These are phyloP conservation scores for Panopea generosa DNA, from an alignment of 2,888 invertebrate species.

Conservation along the genomic window DNA sequence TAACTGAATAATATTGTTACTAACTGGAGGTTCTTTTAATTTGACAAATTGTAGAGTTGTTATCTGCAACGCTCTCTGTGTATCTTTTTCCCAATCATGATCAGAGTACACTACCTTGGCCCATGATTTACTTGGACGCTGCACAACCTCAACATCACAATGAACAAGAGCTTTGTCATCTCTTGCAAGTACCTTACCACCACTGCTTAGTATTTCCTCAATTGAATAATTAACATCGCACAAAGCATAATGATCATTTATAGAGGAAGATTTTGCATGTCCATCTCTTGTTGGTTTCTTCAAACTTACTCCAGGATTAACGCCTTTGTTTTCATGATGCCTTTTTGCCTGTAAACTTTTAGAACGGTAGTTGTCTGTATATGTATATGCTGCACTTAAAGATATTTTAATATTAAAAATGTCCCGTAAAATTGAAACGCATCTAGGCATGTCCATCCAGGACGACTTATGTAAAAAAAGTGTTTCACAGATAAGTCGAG, in stretches of 20 bases:
- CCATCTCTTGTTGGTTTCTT: too few relatives aligned
- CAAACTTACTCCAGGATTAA: constrained; percentile 12
- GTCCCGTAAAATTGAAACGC: too few relatives aligned
- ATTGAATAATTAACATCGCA: constrained; percentile 16
- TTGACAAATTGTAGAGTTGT: constrained; percentile 31
- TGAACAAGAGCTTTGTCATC: constrained; percentile 26
- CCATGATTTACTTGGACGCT: too few relatives aligned
- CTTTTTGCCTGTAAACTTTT: too few relatives aligned
- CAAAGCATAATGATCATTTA: constrained; percentile 18
- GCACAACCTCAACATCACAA: constrained; percentile 21
- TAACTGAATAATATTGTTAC: too few relatives aligned
- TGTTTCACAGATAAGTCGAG: too few relatives aligned
- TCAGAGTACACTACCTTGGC: constrained; percentile 13
- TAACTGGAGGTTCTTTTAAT: too few relatives aligned
- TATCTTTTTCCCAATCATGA: constrained; percentile 27
- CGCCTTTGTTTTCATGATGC: constrained; percentile 22
- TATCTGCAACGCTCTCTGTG: constrained; percentile 12
- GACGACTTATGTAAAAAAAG: too few relatives aligned
- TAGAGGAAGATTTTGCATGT: constrained; percentile 14
- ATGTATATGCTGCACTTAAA: constrained; percentile 15
- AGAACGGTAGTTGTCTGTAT: constrained; percentile 20
- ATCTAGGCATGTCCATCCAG: too few relatives aligned
- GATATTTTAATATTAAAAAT: constrained; percentile 17
- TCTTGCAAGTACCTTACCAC: constrained; percentile 12
- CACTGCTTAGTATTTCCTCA: constrained; percentile 9